Conservation (phyloP, 2,797 vertebrate genomes). For the Phataginus tricuspis region DNA sequence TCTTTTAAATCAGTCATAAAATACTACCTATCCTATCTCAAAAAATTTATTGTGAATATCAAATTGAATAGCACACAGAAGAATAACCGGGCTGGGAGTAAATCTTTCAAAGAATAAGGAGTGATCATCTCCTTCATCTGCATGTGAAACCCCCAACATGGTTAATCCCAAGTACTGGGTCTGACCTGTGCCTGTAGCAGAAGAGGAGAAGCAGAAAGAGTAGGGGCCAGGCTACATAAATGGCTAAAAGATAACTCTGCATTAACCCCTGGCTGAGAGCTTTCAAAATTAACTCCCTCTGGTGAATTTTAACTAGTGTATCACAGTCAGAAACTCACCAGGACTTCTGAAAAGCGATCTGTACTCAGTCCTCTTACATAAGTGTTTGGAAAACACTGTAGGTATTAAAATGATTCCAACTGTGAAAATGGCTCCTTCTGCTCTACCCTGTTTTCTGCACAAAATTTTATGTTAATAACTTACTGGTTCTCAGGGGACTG, state of each 20-base stretch:
- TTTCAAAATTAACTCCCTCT: slow-evolving; percentile 75
- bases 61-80: background rate
- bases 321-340: slow-evolving; percentile 66
- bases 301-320: slow-evolving; percentile 75
- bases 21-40: background rate
- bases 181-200: background rate
- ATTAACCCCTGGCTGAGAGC: slow-evolving; percentile 65
- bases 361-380: slow-evolving; percentile 66
- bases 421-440: slow-evolving; percentile 77
- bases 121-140: background rate
- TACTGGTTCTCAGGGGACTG: slow-evolving; percentile 38
- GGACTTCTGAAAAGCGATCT: slow-evolving; percentile 42
- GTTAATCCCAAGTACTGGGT: background rate
- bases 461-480: slow-evolving; percentile 73
- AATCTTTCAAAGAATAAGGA: background rate
- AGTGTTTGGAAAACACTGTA: slow-evolving; percentile 77
- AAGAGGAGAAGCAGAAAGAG: background rate
- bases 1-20: slow-evolving; percentile 10
- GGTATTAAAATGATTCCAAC: slow-evolving; percentile 78
- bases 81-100: background rate
- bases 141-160: background rate
- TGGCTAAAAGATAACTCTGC: slow-evolving; percentile 32
- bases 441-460: slow-evolving; percentile 56
- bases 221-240: background rate
- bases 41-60: background rate